Percentiles rank a stretch among this genome's conserved stretches.
These are phyloP conservation scores for Tupaia tana DNA, from an alignment of 2,113 vertebrate genomes.

Conservation along the genomic window DNA sequence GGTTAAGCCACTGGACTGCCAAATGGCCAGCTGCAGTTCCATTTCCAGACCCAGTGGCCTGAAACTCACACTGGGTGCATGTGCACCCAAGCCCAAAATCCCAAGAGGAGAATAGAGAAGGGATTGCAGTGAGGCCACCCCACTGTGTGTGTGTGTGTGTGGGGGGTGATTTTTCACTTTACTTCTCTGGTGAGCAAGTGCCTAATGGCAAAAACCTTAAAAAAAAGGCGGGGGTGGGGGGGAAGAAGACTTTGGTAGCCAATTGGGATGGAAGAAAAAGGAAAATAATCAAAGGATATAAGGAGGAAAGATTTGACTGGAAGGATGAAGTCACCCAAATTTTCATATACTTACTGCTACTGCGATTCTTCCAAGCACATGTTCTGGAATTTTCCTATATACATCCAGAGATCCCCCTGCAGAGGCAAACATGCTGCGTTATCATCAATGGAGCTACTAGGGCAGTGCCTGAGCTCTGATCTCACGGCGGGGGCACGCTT, in stretches of 20 bases:
- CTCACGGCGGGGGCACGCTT: too few species aligned
- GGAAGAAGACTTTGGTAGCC: background rate
- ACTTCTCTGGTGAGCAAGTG: too few species aligned
- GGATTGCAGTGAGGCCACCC: too few species aligned
- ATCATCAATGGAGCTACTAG: slow-evolving; percentile 13
- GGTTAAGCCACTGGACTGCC: too few species aligned
- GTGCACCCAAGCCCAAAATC: too few species aligned
- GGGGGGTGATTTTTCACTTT: too few species aligned
- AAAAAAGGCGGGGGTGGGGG: accelerated
- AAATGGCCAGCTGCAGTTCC: too few species aligned
- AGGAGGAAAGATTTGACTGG: background rate
- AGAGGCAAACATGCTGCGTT: slow-evolving; percentile 70
- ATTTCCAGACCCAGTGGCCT: too few species aligned
- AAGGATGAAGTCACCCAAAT: background rate
- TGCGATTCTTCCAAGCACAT: slow-evolving; percentile 96
- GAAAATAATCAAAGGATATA: background rate
- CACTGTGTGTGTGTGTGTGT: too few species aligned
- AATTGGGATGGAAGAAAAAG: background rate
- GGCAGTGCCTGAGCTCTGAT: background rate
- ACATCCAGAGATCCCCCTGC: slow-evolving; percentile 98
- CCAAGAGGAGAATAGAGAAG: too few species aligned
- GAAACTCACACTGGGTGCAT: too few species aligned
- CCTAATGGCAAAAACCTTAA: too few species aligned
- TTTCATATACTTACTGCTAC: slow-evolving; percentile 92
- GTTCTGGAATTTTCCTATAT: slow-evolving; percentile 96